phyloP scores from a whole-genome alignment of 2,113 vertebrate genomes.

The Setophaga kirtlandii region DNA sequence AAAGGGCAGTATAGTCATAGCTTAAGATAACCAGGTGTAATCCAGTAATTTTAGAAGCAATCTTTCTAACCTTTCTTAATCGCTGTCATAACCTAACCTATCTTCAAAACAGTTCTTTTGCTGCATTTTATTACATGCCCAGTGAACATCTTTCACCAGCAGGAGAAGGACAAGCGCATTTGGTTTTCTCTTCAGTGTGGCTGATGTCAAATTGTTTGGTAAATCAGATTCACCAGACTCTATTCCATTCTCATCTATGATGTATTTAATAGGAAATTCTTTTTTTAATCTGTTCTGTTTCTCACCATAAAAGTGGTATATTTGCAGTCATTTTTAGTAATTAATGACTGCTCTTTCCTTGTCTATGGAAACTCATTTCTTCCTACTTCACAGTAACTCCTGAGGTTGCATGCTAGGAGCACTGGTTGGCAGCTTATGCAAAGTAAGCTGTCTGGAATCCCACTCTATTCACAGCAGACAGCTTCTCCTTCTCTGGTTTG shows the following conservation, averaged over 20 bases:
- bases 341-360: neutral
- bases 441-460: neutral
- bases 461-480: neutral
- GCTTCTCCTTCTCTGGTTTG: neutral
- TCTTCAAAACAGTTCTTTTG: neutral
- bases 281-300: neutral
- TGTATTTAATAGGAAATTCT: neutral
- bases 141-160: neutral
- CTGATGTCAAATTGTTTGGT: neutral
- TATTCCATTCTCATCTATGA: neutral
- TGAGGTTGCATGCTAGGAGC: neutral
- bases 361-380: neutral
- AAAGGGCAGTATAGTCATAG: neutral
- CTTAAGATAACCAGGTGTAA: neutral
- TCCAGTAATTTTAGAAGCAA: neutral
- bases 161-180: neutral
- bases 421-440: neutral
- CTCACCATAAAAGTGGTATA: neutral
- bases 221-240: neutral
- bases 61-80: neutral
- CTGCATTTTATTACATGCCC: neutral
- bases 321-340: neutral
- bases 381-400: neutral
- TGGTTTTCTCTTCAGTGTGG: neutral
- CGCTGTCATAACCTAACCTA: fast-evolving